Percentiles rank a stretch among this genome's conserved stretches.
These are phyloP conservation scores for Leptopilina drosophilae DNA, from an alignment of 2,888 invertebrate genomes.

Conservation along the genomic window DNA sequence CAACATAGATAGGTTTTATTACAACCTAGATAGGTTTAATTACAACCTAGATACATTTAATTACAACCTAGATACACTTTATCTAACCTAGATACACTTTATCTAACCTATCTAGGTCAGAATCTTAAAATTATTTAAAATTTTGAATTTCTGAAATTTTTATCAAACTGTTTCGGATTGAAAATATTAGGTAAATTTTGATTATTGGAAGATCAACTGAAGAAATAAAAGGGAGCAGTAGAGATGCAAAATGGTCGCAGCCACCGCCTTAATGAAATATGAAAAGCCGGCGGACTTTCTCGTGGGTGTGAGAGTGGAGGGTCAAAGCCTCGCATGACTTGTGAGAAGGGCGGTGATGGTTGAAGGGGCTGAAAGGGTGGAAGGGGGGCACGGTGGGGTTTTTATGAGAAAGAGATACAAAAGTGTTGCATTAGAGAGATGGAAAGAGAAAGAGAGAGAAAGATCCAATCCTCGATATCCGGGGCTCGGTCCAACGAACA, in stretches of 20 bases:
- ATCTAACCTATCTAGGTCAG: too few relatives aligned
- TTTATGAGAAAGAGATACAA: conserved; percentile 24
- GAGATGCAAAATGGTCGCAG: conserved; percentile 63
- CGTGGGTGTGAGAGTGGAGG: conserved; percentile 56
- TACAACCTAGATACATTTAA: too few relatives aligned
- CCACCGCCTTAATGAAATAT: conserved; percentile 70
- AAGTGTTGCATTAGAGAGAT: conserved; percentile 25
- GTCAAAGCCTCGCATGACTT: conserved; percentile 61
- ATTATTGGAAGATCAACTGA: too few relatives aligned
- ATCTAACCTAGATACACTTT: too few relatives aligned
- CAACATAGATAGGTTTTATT: too few relatives aligned
- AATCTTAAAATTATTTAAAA: too few relatives aligned
- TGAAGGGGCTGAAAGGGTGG: conserved; percentile 42
- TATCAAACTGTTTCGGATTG: too few relatives aligned
- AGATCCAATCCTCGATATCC: conserved; percentile 72
- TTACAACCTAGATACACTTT: too few relatives aligned
- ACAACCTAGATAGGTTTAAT: too few relatives aligned
- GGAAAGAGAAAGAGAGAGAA: conserved; percentile 50
- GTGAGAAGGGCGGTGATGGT: conserved; percentile 59
- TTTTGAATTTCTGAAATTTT: too few relatives aligned
- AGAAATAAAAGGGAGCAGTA: conserved; percentile 5
- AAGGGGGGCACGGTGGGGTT: too few relatives aligned
- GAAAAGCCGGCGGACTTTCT: conserved; percentile 64
- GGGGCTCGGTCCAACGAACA: conserved; percentile 48
- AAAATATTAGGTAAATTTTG: too few relatives aligned